Evolutionary conservation across 2,797 vertebrate species (phyloP).

Genomic region (Artibeus lituratus): DNA sequence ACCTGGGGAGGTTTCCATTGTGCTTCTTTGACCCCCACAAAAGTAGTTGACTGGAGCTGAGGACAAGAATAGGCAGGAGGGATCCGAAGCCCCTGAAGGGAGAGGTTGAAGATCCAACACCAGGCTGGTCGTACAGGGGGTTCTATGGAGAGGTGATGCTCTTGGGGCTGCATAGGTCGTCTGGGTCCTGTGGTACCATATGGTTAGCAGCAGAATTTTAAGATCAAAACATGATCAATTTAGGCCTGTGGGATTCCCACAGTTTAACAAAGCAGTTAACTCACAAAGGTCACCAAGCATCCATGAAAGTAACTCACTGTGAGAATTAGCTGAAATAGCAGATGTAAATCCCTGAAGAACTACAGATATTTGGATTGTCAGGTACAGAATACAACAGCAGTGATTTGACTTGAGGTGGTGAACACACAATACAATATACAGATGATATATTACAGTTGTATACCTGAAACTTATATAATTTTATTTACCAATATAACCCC

Average conservation of each 20-base stretch:
- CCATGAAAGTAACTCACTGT: slow-evolving; percentile 35
- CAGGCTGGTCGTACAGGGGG: neutral
- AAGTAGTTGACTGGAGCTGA: neutral
- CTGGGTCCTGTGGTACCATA: neutral
- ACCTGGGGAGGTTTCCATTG: neutral
- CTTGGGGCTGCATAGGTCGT: neutral
- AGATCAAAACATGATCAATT: slow-evolving; percentile 28
- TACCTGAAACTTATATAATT: neutral
- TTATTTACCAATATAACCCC: neutral
- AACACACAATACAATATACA: neutral
- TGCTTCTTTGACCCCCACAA: neutral
- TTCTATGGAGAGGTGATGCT: neutral
- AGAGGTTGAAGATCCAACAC: neutral
- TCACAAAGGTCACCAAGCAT: slow-evolving; percentile 24
- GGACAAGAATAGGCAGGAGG: neutral
- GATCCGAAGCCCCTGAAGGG: neutral
- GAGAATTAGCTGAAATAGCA: neutral
- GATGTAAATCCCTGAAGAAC: neutral
- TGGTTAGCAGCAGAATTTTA: neutral
- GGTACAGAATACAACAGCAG: neutral
- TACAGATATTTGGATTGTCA: neutral
- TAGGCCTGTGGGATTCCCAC: neutral
- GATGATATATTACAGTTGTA: neutral
- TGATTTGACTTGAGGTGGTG: neutral
- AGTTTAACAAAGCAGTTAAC: slow-evolving; percentile 40